These are phyloP conservation scores for Erebia palarica DNA, from an alignment of 2,888 invertebrate species.

Conservation along the genomic window DNA sequence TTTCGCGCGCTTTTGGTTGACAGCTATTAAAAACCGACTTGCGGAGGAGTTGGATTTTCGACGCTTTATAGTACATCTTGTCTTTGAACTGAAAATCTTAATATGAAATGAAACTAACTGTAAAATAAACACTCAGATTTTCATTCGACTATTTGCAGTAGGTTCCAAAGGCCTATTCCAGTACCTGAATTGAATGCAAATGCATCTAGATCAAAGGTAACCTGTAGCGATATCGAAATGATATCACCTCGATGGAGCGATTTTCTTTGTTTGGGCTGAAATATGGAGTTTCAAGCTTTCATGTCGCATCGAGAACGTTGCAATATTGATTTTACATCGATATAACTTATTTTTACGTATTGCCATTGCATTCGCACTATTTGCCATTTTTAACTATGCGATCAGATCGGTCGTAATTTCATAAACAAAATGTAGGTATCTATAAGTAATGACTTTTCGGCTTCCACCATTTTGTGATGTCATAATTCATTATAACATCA, in stretches of 20 bases:
- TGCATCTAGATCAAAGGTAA: not conserved
- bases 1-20: no score
- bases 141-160: slow-evolving; percentile 3
- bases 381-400: not conserved
- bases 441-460: no score
- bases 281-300: slow-evolving; percentile 3
- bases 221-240: slow-evolving; percentile 1
- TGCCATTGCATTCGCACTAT: slow-evolving; percentile 12
- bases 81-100: no score
- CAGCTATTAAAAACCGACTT: no score
- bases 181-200: not conserved
- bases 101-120: no score
- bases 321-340: slow-evolving; percentile 3
- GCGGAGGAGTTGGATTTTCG: no score
- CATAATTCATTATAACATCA: no score
- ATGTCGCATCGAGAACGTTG: slow-evolving; percentile 5
- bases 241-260: not conserved
- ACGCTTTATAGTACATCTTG: no score
- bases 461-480: no score
- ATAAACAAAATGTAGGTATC: no score
- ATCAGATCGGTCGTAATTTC: no score
- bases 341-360: not conserved
- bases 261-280: slow-evolving; percentile 8
- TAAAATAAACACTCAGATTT: no score
- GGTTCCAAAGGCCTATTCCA: not conserved